Percentiles rank a stretch among this genome's conserved stretches.
phyloP scores from a whole-genome alignment of 2,888 invertebrate genomes.

The Coleophora flavipennella region DNA sequence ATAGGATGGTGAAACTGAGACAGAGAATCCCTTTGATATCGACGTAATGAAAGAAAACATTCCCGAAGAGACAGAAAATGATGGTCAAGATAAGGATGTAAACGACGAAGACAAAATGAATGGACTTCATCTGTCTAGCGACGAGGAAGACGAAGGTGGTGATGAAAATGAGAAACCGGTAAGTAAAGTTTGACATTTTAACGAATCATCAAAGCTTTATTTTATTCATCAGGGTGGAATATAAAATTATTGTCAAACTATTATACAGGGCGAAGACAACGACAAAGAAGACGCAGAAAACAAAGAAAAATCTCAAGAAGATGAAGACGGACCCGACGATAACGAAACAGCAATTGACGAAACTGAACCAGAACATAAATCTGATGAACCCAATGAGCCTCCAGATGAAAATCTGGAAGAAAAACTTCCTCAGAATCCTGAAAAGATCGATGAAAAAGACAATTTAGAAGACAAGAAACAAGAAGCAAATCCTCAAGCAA shows the following conservation, averaged over 20 bases:
- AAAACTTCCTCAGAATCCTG: constrained; percentile 52
- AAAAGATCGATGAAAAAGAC: constrained; percentile 54
- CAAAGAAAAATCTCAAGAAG: constrained; percentile 19
- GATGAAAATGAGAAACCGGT: constrained; percentile 26
- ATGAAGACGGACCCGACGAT: constrained; percentile 17
- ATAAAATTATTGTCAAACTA: too few relatives aligned
- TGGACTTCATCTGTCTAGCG: constrained; percentile 61
- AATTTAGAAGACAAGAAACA: constrained; percentile 53
- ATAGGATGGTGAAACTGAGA: constrained; percentile 71
- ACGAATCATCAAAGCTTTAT: too few relatives aligned
- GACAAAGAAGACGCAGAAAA: constrained; percentile 19
- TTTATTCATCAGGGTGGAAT: too few relatives aligned
- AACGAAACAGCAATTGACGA: constrained; percentile 17
- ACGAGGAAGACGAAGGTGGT: constrained; percentile 51
- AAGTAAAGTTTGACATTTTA: neutral
- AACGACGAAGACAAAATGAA: constrained; percentile 50
- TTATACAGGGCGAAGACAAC: constrained; percentile 24
- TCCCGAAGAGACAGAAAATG: constrained; percentile 46
- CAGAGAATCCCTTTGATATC: constrained; percentile 89
- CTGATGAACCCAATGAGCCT: constrained; percentile 23
- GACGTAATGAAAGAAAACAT: constrained; percentile 81
- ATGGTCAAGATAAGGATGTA: constrained; percentile 28
- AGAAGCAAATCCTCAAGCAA: constrained; percentile 65
- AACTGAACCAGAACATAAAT: constrained; percentile 8
- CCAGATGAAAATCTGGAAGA: constrained; percentile 33